phyloP scores from a whole-genome alignment of 1,140 invertebrate genomes.

The Wasmannia auropunctata region DNA sequence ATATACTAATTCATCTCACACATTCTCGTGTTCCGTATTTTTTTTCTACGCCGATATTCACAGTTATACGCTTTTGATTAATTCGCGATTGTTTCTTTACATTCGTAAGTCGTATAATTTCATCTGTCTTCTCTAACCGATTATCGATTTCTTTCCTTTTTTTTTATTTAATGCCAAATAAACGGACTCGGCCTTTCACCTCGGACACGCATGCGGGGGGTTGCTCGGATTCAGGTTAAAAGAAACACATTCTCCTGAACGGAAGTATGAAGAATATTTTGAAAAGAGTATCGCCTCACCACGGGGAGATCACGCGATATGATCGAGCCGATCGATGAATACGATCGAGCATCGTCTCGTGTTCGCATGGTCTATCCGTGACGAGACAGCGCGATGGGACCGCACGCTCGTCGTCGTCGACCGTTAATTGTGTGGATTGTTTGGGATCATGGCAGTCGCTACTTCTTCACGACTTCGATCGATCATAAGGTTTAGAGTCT shows the following conservation, averaged over 20 bases:
- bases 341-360: background rate
- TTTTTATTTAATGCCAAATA: background rate
- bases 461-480: conserved; percentile 64
- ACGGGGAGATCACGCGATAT: conserved; percentile 53
- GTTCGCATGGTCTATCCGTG: conserved; percentile 64
- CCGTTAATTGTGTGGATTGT: conserved; percentile 43
- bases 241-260: conserved; percentile 82
- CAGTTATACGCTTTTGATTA: background rate
- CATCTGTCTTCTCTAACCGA: background rate
- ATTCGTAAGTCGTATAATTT: background rate
- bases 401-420: conserved; percentile 64
- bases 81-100: background rate
- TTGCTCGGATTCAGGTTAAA: conserved; percentile 69
- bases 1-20: conserved; percentile 14
- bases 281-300: conserved; percentile 80
- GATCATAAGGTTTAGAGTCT: conserved; percentile 62
- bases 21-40: background rate
- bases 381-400: conserved; percentile 76
- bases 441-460: conserved; percentile 57
- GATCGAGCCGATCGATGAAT: conserved; percentile 24
- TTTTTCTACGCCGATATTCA: background rate
- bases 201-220: conserved; percentile 82
- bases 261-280: conserved; percentile 83
- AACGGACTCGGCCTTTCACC: conserved; percentile 72
- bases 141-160: conserved; percentile 1